A percentile compares a stretch with the other conserved stretches of the same genome.
Conservation (phyloP, 2,797 vertebrate genomes). For the Anisognathus igniventris region DNA sequence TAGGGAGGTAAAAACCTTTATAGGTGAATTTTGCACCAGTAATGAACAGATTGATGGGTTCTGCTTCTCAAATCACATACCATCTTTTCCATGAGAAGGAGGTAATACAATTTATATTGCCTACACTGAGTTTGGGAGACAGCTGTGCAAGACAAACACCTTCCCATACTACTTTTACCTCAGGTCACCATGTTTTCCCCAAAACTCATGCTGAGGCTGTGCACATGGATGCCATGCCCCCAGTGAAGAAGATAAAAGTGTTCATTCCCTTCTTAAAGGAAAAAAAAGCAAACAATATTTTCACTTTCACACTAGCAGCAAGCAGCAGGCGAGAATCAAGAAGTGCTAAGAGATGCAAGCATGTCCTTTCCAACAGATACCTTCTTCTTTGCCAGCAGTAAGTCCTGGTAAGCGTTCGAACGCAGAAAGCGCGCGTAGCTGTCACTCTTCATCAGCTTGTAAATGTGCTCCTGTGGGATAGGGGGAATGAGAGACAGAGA, state of each 20-base stretch:
- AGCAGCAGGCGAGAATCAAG: slow-evolving; percentile 75
- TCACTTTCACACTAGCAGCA: slow-evolving; percentile 73
- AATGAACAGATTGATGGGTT: background rate
- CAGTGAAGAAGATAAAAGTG: slow-evolving; percentile 23
- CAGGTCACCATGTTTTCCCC: background rate
- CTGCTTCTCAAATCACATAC: background rate
- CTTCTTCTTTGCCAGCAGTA: slow-evolving; percentile 93
- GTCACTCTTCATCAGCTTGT: slow-evolving; percentile 98
- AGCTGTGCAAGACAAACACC: background rate
- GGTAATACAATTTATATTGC: background rate
- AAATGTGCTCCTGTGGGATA: slow-evolving; percentile 90
- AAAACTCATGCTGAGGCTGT: background rate
- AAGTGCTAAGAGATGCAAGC: slow-evolving; percentile 71
- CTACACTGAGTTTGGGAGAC: background rate
- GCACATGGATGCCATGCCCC: background rate
- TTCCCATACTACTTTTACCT: background rate
- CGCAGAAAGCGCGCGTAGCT: slow-evolving; percentile 95
- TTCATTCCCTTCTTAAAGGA: slow-evolving; percentile 47
- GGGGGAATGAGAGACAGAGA: slow-evolving; percentile 53
- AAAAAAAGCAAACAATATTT: slow-evolving; percentile 54
- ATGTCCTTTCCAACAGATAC: slow-evolving; percentile 79
- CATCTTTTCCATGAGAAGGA: background rate
- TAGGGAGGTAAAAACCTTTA: background rate
- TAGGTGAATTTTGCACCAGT: background rate
- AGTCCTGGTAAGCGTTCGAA: slow-evolving; percentile 92